Evolutionary conservation across 2,888 invertebrate species (phyloP), one percentile per base, ranked within the genome.

Genomic region (Drosophila gaucha): DNA sequence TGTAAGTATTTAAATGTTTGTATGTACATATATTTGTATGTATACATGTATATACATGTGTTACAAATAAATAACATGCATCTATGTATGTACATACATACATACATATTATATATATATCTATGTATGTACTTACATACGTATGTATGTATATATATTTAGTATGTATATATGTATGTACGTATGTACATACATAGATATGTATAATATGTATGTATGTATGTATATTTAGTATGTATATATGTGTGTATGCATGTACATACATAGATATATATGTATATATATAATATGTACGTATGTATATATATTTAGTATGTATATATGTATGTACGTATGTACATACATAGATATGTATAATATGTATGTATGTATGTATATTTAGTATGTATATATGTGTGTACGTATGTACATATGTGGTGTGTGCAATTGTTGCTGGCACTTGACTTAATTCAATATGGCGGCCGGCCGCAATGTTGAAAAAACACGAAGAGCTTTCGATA

Each of bases 361-460:
- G 26, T 26, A 26, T 6, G 6, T 22, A 22, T 22, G 22, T 22
- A 22, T 22, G 22, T 22, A 22, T 22, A 5, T 2, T 22, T 22
- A n/a, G n/a, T n/a, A n/a, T n/a, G n/a, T 26, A 26, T 26, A 6
- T 26, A 26, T 6, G 6, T 22, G 5, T 22, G 22, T 22, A 22
- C 5, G 22, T 22, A 22, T 22, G 22, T 2, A 3, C 5, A 5
- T 22, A 22, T 22, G 22, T 22, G 22, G 3, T 5, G 22, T 5
- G 3, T 55, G 9, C 20, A 44, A 54, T 59, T 55, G 28, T 50
- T 72, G 51, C 38, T 65, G 41, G 50, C 68, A 46, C 18, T 57
- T 57, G 38, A 44, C 49, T 14, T 30, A 60, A 58, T 66, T 56
- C 55, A 78, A 75, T 33, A 75, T 75, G 75, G 74, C 78, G 39